Conservation (phyloP, 2,888 invertebrate genomes). For the Spisula subtruncata region DNA sequence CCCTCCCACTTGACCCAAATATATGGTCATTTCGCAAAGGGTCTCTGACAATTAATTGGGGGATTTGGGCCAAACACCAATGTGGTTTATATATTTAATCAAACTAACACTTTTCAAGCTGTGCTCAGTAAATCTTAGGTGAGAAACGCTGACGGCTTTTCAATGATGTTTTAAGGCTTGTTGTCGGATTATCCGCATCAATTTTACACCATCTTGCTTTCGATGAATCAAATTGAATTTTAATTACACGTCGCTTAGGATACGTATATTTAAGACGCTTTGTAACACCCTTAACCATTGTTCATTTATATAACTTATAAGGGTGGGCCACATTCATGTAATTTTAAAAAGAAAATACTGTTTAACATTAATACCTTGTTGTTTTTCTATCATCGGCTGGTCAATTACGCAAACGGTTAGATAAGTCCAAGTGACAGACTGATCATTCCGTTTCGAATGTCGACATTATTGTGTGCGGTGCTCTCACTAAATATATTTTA, state of each 20-base stretch:
- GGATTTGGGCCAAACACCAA: not conserved
- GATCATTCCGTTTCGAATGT: too few species aligned
- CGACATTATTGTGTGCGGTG: too few species aligned
- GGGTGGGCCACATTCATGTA: not conserved
- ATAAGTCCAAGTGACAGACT: too few species aligned
- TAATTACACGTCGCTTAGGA: not conserved
- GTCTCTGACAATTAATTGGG: not conserved
- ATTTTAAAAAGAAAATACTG: too few species aligned
- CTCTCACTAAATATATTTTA: too few species aligned
- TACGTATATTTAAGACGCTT: too few species aligned
- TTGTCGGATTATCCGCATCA: not conserved
- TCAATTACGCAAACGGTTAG: too few species aligned
- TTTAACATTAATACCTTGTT: too few species aligned
- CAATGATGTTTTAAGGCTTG: not conserved
- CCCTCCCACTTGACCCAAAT: not conserved
- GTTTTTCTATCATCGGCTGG: too few species aligned
- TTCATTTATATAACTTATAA: not conserved
- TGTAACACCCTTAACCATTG: too few species aligned
- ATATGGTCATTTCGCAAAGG: not conserved
- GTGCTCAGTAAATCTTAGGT: not conserved
- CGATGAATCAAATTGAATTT: not conserved
- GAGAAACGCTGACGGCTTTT: not conserved
- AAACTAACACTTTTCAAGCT: not conserved
- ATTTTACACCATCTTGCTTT: not conserved
- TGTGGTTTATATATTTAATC: not conserved